A percentile compares a stretch with the other conserved stretches of the same genome.
Evolutionary conservation across 2,888 invertebrate species (phyloP).

Genomic region (Amblyteles armatorius): DNA sequence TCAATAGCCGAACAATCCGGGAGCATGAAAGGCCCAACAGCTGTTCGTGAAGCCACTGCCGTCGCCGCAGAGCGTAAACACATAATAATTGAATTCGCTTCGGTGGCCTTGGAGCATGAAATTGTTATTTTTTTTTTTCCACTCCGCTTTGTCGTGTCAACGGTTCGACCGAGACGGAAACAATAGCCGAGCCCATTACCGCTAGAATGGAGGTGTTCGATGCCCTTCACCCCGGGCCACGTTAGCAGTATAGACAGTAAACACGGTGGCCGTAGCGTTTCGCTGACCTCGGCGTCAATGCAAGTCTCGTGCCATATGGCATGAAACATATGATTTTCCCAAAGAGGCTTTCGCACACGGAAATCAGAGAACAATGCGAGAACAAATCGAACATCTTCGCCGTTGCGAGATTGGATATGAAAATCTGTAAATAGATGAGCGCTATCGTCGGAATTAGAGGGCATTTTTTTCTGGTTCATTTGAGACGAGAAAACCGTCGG

Average conservation of each 20-base stretch:
- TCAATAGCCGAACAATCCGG: conserved; percentile 18
- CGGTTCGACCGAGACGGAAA: neutral
- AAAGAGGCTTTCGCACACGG: neutral
- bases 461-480: neutral
- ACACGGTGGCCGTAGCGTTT: neutral
- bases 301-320: conserved; percentile 3
- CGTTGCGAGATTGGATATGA: neutral
- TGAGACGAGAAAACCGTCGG: too few species aligned
- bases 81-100: conserved; percentile 12
- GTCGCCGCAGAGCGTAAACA: neutral
- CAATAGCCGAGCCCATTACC: conserved; percentile 7
- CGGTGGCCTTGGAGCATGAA: neutral
- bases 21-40: conserved; percentile 11
- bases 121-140: neutral
- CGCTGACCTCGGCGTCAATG: neutral
- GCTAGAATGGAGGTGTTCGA: neutral
- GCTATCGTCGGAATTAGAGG: neutral
- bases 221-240: conserved; percentile 20
- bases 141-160: neutral
- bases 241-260: neutral
- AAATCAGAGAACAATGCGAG: neutral
- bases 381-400: neutral
- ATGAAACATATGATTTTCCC: neutral
- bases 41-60: conserved; percentile 16
- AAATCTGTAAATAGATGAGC: neutral